Base-by-base conservation (phyloP, 2,888 invertebrate species). In the Stenodera caucasica region DNA sequence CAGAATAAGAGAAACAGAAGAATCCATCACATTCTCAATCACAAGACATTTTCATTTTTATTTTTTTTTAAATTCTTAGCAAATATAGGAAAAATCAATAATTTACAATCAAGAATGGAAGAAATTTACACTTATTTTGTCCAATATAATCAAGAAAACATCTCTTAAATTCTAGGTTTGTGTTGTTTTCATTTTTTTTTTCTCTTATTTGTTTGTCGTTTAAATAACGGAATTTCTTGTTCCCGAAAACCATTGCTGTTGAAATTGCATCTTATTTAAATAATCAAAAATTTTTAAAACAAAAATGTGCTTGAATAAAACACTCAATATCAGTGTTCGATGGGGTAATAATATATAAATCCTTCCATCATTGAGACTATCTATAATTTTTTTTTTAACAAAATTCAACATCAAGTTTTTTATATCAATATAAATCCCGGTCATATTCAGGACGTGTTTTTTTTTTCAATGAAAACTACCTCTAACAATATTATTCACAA, bases 201-300 rank as follows among this genome's bases (percentile, higher is more conserved):
- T 55, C 15, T 14, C 37, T 60, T 37, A n/a, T n/a, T n/a, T n/a
- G n/a, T n/a, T 57, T 50, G 15, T 18, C 37, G 40, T 12, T 12
- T 45, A 45, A 45, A 45, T 45, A 45, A 45, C 45, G 12, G 45
- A 45, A 45, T 45, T 26, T 33, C 32, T 61, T 60, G 61, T 61
- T 61, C 61, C 61, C 61, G 54, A 61, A 57, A 61, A 61, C 61
- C 61, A 29, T 53, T 56, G 53, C 61, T 59, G 54, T 59, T 58
- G 12, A 15, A 29, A 45, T 53, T 58, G 50, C 26, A 29, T 23
- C 32, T 21, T 40, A 29, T 57, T 40, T 23, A n/a, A 21, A n/a
- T 21, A 2, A 21, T n/a, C 9, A 45, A 45, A 45, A 4, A 26
- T 4, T 26, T 26, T 26, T 5, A 4, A 26, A 26, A 26, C 2